phyloP scores from a whole-genome alignment of 2,113 vertebrate genomes.

The Crocuta crocuta region DNA sequence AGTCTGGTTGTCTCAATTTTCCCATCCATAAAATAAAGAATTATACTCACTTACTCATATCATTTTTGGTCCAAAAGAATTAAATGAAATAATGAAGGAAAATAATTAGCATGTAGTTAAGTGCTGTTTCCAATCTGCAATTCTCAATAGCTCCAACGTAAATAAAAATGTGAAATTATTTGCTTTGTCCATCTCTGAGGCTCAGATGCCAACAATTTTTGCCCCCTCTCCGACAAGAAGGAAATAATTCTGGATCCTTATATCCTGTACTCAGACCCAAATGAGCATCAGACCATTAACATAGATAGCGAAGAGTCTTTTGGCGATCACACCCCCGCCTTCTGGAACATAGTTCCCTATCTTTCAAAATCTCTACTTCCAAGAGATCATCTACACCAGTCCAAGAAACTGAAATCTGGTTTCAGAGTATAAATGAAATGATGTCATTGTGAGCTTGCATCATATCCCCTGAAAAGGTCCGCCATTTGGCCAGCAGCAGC shows the following conservation, averaged over 20 bases:
- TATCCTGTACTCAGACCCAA: not conserved
- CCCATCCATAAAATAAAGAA: not conserved
- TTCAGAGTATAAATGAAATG: not conserved
- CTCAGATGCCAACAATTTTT: not conserved
- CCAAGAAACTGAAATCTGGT: not conserved
- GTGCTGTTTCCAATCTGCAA: not conserved
- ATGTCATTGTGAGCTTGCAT: not conserved
- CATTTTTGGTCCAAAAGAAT: not conserved
- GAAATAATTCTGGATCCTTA: not conserved
- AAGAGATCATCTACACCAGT: not conserved
- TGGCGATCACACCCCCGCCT: not conserved
- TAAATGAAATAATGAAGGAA: slow-evolving; percentile 4
- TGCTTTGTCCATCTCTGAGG: not conserved
- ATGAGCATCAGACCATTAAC: not conserved
- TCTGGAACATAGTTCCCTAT: not conserved
- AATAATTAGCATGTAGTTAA: not conserved
- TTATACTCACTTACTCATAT: not conserved
- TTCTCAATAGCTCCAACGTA: not conserved
- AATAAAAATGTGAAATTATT: not conserved
- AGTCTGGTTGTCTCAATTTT: not conserved
- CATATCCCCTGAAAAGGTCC: not conserved
- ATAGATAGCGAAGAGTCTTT: not conserved
- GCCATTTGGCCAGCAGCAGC: not conserved
- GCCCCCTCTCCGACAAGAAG: not conserved
- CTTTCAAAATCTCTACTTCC: not conserved